phyloP scores from a whole-genome alignment of 35 echinoderm and acorn worm species.

The Heliocidaris tuberculata region DNA sequence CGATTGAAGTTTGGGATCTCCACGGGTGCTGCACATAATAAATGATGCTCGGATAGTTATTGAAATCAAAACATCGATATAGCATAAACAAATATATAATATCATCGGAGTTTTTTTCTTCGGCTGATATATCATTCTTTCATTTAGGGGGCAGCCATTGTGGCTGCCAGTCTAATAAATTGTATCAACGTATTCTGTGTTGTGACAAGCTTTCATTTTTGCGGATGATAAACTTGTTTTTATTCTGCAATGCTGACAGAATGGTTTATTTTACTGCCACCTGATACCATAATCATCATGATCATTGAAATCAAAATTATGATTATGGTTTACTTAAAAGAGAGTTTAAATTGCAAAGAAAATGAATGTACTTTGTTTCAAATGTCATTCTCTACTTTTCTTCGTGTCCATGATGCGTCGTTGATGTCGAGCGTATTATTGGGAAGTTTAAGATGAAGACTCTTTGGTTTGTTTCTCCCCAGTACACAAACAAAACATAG shows the following conservation, averaged over 20 bases:
- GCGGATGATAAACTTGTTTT: background rate
- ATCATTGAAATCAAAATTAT: too few relatives aligned
- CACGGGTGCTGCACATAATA: slow-evolving; percentile 9
- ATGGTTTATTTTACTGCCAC: background rate
- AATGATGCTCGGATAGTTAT: background rate
- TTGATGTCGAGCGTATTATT: too few relatives aligned
- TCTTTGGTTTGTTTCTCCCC: too few relatives aligned
- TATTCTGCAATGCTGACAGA: background rate
- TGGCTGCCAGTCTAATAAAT: background rate
- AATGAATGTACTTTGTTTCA: too few relatives aligned
- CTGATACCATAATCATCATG: too few relatives aligned
- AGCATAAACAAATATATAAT: slow-evolving; percentile 7
- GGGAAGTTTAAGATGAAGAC: too few relatives aligned
- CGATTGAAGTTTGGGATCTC: background rate
- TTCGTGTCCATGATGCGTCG: too few relatives aligned
- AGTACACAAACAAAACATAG: too few relatives aligned
- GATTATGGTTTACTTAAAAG: too few relatives aligned
- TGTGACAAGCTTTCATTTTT: background rate
- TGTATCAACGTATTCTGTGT: background rate
- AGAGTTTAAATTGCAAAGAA: too few relatives aligned
- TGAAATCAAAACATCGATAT: background rate
- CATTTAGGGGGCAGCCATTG: background rate
- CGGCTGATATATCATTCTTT: background rate
- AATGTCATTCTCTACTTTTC: too few relatives aligned
- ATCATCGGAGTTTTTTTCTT: background rate